Conservation (phyloP, 1,140 invertebrate species). For the Nautilus pompilius region DNA sequence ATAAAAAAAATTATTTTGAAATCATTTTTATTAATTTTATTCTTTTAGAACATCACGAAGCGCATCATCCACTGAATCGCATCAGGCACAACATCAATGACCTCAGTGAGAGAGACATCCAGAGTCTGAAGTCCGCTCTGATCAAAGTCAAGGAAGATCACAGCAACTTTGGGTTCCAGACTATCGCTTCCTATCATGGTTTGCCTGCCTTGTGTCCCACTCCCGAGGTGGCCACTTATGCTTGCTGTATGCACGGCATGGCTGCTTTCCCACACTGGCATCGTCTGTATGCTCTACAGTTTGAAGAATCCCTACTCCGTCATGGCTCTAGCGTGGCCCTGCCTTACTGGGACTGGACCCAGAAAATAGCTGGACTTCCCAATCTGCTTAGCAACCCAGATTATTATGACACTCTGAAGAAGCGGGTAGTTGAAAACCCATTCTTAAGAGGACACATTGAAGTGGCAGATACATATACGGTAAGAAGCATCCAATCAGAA, state of each 20-base stretch:
- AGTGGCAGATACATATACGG: not conserved
- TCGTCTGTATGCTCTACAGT: slow-evolving; percentile 12
- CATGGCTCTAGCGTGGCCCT: slow-evolving; percentile 13
- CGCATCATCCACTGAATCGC: not conserved
- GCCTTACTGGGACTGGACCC: slow-evolving; percentile 24
- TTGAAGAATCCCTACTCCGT: slow-evolving; percentile 13
- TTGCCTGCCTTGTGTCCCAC: not conserved
- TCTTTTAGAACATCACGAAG: slow-evolving; percentile 7
- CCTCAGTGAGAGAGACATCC: not conserved
- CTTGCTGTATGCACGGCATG: slow-evolving; percentile 22
- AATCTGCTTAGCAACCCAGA: slow-evolving; percentile 4
- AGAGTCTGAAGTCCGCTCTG: slow-evolving; percentile 1
- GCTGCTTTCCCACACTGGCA: slow-evolving; percentile 20
- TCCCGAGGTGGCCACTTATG: not conserved
- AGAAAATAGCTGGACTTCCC: slow-evolving; percentile 10
- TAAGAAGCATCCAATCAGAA: slow-evolving; percentile 1
- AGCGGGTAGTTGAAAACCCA: not conserved
- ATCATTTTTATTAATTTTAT: too few relatives aligned
- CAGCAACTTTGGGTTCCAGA: not conserved
- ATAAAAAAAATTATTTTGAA: too few relatives aligned
- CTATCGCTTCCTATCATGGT: not conserved
- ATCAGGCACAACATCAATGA: not conserved
- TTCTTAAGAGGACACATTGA: not conserved
- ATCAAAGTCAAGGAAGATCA: not conserved
- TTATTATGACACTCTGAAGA: slow-evolving; percentile 10